Percentiles rank a stretch among this genome's conserved stretches.
phyloP scores from a whole-genome alignment of 1,140 invertebrate genomes.

The Theocolax elegans region DNA sequence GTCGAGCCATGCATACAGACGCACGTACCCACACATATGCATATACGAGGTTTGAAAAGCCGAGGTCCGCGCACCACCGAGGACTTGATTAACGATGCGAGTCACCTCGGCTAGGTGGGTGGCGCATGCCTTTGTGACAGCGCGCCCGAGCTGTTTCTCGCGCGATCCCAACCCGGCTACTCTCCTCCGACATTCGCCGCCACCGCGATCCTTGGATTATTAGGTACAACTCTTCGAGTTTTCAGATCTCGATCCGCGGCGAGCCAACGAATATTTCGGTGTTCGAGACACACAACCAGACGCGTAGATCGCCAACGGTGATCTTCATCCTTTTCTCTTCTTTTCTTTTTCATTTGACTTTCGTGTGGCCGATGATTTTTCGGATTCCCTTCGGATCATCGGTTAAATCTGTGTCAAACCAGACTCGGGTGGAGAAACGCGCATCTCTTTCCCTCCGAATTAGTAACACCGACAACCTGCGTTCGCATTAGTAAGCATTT shows the following conservation, averaged over 20 bases:
- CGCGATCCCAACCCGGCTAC: not conserved
- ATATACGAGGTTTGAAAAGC: constrained; percentile 28
- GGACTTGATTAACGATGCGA: constrained; percentile 68
- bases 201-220: constrained; percentile 51
- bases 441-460: not conserved
- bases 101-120: constrained; percentile 66
- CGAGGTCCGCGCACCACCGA: constrained; percentile 1
- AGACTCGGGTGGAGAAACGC: not conserved
- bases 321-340: too few species aligned
- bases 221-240: too few species aligned
- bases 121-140: constrained; percentile 70
- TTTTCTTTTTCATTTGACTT: too few species aligned
- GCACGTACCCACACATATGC: not conserved
- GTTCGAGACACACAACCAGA: too few species aligned
- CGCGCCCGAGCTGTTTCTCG: constrained; percentile 56
- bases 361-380: too few species aligned
- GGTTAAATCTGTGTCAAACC: not conserved
- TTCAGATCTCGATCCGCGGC: too few species aligned
- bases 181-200: constrained; percentile 48
- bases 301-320: too few species aligned
- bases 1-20: not conserved
- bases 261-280: too few species aligned
- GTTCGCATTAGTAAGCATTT: constrained; percentile 37
- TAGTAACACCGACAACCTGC: constrained; percentile 31
- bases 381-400: not conserved